Base-by-base conservation (phyloP, 2,113 vertebrate genomes). In the Embiotoca jacksoni region DNA sequence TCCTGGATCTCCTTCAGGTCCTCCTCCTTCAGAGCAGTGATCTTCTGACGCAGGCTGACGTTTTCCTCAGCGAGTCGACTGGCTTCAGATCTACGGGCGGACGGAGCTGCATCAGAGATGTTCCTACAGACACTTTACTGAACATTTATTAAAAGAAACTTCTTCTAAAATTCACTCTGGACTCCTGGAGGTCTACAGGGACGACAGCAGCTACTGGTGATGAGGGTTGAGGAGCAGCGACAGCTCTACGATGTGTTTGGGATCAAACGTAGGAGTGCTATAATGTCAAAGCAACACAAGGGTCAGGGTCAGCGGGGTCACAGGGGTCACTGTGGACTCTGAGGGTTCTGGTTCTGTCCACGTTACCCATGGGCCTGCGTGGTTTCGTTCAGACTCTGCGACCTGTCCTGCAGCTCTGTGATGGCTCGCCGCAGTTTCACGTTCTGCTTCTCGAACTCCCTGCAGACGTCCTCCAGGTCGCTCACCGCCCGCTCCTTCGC, bases 351-450 rank as follows among this genome's bases (percentile, higher is more conserved):
- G 23, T 56, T 49, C 61, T 73, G 77, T 89, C 73, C 80, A 62
- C 33, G 3, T 97, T 99, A 99, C 97, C 98, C 97, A 94, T 97
- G 86, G 47, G 90, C 88, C 66, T 93, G 94, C 13, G 96, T 95
- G 9, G 91, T 95, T 7, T 91, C 89, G 63, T 93, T 94, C 88
- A 97, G 93, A 31, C 92, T 92, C 13, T 91, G 60, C 44, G 95
- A 96, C 3, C 93, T 84, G 83, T 89, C 88, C 47, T 96, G 97
- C 7, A 97, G 84, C 74, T 94, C 89, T 1, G 88, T 81, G 14
- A 93, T 89, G 63, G 80, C 91, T 0, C 53, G 37, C 3, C 84
- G 94, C 56, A 96, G 89, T 66, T 92, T 70, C 3, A 31, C 33
- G 81, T 95, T 95, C 44, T 91, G 88, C 4, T 82, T 76, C 82